Evolutionary conservation across 2,888 invertebrate species (phyloP).

Genomic region (Poecilobothrus nobilitatus): DNA sequence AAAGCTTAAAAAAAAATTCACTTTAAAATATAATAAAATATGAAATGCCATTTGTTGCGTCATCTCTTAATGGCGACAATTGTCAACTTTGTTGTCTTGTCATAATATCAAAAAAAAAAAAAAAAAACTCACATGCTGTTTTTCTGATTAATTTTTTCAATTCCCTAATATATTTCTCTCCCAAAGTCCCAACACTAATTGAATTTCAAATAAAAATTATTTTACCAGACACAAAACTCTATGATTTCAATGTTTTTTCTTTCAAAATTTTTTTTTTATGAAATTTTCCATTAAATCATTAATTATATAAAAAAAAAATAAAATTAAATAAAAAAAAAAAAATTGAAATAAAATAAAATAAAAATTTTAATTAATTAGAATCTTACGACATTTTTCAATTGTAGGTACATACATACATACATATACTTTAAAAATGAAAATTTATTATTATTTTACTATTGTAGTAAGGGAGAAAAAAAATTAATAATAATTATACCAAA

Average conservation of each 20-base stretch:
- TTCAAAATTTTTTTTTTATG: too few relatives aligned
- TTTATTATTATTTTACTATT: too few relatives aligned
- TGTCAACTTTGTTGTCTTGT: too few relatives aligned
- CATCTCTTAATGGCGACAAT: too few relatives aligned
- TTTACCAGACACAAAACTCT: background rate
- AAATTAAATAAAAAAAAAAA: too few relatives aligned
- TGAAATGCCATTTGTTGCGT: too few relatives aligned
- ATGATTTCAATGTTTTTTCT: background rate
- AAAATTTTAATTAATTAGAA: background rate
- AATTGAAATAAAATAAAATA: too few relatives aligned
- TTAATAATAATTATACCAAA: background rate
- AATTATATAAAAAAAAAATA: background rate
- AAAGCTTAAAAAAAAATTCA: too few relatives aligned
- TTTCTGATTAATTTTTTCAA: background rate
- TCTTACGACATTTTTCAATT: constrained; percentile 5
- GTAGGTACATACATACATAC: background rate
- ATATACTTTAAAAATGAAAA: background rate
- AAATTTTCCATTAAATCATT: background rate
- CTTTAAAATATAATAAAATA: too few relatives aligned
- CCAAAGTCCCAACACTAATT: background rate
- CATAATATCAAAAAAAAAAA: too few relatives aligned
- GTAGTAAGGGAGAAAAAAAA: too few relatives aligned
- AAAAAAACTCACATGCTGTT: background rate
- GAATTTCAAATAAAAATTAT: background rate
- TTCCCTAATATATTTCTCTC: background rate